phyloP scores from a whole-genome alignment of 2,113 vertebrate species.

The Phyllostomus discolor region DNA sequence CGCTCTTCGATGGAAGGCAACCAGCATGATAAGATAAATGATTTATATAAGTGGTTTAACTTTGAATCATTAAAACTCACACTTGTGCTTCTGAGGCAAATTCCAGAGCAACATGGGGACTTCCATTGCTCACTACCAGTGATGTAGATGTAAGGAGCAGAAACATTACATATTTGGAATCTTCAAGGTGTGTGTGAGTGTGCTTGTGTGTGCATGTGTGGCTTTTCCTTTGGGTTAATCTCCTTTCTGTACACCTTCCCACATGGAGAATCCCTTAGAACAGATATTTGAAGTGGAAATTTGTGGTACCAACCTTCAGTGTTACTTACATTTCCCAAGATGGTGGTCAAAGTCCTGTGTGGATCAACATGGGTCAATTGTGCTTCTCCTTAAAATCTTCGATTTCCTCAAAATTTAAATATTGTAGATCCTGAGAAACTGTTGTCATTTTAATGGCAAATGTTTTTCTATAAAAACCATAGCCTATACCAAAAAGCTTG shows the following conservation, averaged over 20 bases:
- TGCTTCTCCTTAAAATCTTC: background rate
- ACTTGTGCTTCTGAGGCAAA: background rate
- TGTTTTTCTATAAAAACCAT: background rate
- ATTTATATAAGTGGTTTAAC: background rate
- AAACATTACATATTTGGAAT: background rate
- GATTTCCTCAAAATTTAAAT: background rate
- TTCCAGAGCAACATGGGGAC: background rate
- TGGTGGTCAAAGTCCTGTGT: background rate
- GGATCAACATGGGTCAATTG: background rate
- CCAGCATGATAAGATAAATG: background rate
- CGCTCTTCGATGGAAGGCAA: background rate
- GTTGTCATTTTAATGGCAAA: background rate
- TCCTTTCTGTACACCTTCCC: background rate
- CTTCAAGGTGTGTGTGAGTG: background rate
- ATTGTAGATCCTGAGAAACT: background rate
- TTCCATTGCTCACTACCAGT: background rate
- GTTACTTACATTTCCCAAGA: background rate
- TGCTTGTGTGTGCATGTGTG: background rate
- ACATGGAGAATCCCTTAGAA: background rate
- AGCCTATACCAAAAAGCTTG: background rate
- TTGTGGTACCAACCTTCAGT: background rate
- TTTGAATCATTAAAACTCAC: background rate
- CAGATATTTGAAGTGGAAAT: background rate
- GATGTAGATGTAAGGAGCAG: background rate
- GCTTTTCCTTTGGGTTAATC: background rate